Evolutionary conservation across 2,113 vertebrate species (phyloP), one percentile per base, ranked within the genome.

Genomic region (Limnothrissa miodon): DNA sequence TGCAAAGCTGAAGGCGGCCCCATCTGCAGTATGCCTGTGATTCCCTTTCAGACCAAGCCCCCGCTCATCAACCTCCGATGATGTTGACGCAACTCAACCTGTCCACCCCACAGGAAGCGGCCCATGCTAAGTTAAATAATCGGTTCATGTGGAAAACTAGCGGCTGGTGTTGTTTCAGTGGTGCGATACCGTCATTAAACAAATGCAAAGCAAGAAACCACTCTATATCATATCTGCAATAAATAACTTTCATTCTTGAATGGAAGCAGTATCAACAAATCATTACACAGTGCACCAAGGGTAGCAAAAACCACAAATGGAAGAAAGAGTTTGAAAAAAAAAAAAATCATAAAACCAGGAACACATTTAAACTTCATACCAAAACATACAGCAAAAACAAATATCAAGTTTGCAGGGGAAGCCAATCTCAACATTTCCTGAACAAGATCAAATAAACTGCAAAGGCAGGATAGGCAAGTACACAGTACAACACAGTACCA

Each of bases 201-300:
- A 86, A 92, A 93, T 89, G 93, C 83, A 96, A 96, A 96, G 87
- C 91, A 96, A 93, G 89, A 94, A 66, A 86, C 86, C 94, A 95
- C 89, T 92, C 87, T 89, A 91, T 94, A 93, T 95, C 85, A 92
- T 94, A 95, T 93, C 94, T 95, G 95, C 93, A 94, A 94, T 94
- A 94, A 95, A 94, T 94, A 91, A 92, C 90, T 93, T 94, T 95
- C 94, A 95, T 96, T 96, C 95, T 96, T 91, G 95, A 94, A 93
- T 93, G 92, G 90, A 96, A 93, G 95, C 95, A 94, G 94, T 92
- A 96, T 90, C 93, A 95, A 95, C 90, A 93, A 87, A 94, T 96
- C 94, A 97, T 96, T 96, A 95, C 93, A 96, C 91, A 95, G 90
- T 96, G 95, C 96, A 97, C 92, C 93, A 93, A 95, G 95, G 93